phyloP scores from a whole-genome alignment of 2,888 invertebrate species.

The Synergus umbraculus region DNA sequence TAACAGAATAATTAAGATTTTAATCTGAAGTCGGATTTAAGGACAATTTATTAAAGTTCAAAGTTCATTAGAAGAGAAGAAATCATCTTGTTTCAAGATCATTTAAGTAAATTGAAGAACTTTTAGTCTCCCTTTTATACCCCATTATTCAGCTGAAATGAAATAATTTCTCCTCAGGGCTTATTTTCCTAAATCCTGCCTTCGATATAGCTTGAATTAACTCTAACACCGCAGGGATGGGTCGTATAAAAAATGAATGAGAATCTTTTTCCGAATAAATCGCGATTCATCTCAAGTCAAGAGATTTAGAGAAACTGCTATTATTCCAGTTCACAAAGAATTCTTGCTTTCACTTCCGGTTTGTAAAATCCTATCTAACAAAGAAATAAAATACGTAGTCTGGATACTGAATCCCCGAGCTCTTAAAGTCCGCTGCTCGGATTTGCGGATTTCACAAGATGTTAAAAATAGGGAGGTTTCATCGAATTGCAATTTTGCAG shows the following conservation, averaged over 20 bases:
- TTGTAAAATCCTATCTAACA: constrained; percentile 19
- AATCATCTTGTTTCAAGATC: neutral
- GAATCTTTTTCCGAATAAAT: constrained; percentile 23
- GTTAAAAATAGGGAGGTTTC: neutral
- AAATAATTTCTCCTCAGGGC: neutral
- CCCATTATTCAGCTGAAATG: neutral
- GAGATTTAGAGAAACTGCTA: constrained; percentile 18
- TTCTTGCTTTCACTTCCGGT: constrained; percentile 23
- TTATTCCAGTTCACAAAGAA: constrained; percentile 28
- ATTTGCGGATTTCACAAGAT: neutral
- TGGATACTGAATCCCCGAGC: neutral
- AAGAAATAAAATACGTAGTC: constrained; percentile 18
- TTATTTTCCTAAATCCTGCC: neutral
- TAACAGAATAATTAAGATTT: neutral
- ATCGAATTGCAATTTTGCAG: neutral
- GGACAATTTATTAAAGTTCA: neutral
- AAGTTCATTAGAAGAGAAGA: neutral
- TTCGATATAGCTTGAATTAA: constrained; percentile 15
- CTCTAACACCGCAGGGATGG: neutral
- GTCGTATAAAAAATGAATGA: neutral
- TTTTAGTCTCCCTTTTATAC: neutral
- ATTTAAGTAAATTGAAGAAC: neutral
- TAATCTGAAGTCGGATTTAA: neutral
- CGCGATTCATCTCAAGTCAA: constrained; percentile 20
- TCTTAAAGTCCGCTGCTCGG: neutral